Evolutionary conservation across 2,888 invertebrate genomes (phyloP).

Genomic region (Drosophila algonquin): DNA sequence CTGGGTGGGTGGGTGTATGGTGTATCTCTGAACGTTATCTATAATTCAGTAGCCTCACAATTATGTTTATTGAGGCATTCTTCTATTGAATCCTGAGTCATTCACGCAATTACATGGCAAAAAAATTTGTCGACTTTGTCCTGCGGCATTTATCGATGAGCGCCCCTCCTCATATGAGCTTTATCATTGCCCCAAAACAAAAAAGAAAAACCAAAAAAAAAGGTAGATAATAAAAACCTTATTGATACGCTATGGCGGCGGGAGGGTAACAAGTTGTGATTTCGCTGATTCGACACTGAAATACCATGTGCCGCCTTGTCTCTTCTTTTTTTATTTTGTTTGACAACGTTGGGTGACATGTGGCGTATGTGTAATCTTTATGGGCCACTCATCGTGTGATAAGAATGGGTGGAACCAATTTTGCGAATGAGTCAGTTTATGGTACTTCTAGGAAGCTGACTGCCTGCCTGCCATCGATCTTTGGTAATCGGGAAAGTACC

Average conservation of each 20-base stretch:
- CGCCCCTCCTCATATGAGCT: neutral
- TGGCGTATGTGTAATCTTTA: constrained; percentile 24
- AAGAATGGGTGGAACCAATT: constrained; percentile 25
- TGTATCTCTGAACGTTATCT: constrained; percentile 25
- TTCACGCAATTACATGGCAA: constrained; percentile 14
- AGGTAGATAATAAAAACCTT: constrained; percentile 18
- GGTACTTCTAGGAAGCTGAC: constrained; percentile 22
- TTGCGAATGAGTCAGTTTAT: constrained; percentile 23
- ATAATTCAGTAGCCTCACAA: constrained; percentile 13
- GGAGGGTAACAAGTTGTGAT: constrained; percentile 32
- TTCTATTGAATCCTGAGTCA: constrained; percentile 28
- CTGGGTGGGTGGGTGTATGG: constrained; percentile 10
- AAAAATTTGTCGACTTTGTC: constrained; percentile 36
- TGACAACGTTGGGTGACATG: constrained; percentile 27
- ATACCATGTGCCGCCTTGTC: constrained; percentile 12
- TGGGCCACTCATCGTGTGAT: constrained; percentile 35
- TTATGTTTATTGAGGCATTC: constrained; percentile 23
- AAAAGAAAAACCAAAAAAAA: neutral
- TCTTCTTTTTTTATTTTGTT: constrained; percentile 25
- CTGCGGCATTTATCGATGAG: constrained; percentile 11
- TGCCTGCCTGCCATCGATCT: neutral
- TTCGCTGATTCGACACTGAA: constrained; percentile 34
- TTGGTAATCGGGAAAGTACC: neutral
- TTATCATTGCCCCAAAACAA: constrained; percentile 16
- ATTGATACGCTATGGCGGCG: constrained; percentile 12